Evolutionary conservation across 2,797 vertebrate species (phyloP), one percentile per base, ranked within the genome.

Genomic region (Cirrhinus molitorella): DNA sequence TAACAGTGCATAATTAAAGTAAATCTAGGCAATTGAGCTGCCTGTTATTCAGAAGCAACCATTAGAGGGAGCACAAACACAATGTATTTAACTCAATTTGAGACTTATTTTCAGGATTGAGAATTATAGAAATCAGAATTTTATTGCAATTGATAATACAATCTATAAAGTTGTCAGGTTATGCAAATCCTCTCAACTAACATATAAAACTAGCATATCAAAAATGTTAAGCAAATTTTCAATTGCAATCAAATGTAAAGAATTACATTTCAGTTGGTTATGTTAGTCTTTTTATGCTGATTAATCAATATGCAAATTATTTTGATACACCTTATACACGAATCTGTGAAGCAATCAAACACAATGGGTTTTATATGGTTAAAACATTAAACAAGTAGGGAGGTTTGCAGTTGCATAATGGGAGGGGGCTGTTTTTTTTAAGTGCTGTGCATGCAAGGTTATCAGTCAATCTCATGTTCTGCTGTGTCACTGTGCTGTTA

Each of bases 51-150:
- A 45, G 1, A 45, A 61, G 70, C 14, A 9, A 49, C 75, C 94
- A 91, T 89, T 89, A 94, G 94, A 90, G 91, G 92, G 93, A 88
- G 91, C 91, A 93, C 83, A 78, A 76, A 28, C 90, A 86, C 87
- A 87, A 25, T 19, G 55, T 57, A 90, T 80, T 17, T 61, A 59
- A 75, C 70, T 67, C 45, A 49, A 59, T 31, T 19, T 4, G 19
- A 75, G 45, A 71, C 2, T 23, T 31, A 17, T 43, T 43, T 67
- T 49, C 31, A 34, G 43, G 25, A 17, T 14, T 28, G 31, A 68
- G 23, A 49, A 80, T 23, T 7, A 47, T 23, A 71, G n/a, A 70
- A 70, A 45, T 31, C 13, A 61, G 11, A 37, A 11, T 40, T 3
- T 16, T 23, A 13, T 9, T 8, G 21, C 25, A n/a, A 53, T n/a